Evolutionary conservation across 2,113 vertebrate species (phyloP), one percentile per base, ranked within the genome.

Genomic region (Harpagus bidentatus): DNA sequence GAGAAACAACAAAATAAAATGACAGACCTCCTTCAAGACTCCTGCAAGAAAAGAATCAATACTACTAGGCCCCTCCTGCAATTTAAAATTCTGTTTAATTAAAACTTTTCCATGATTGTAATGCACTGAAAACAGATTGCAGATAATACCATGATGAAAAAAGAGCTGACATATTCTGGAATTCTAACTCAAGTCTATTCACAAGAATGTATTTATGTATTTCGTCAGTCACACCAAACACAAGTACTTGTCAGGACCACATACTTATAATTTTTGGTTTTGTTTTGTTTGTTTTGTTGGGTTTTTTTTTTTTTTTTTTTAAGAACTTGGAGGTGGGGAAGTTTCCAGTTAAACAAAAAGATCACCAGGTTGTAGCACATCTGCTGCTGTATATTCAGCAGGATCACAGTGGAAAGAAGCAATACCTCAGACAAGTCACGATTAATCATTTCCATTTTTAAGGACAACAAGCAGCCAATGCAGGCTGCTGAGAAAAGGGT

Each of bases 111-210:
- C 55, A 23, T 1, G 0, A 0, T 4, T 9, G 38, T 19, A 42
- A 50, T 45, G 52, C 55, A 11, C 12, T 25, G 36, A 40, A 38
- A 42, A 47, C 3, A 50, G 2, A 32, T 69, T 45, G 61, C 43
- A 61, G 31, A 11, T 4, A 23, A 5, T 0, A 1, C 40, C 12
- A 13, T 0, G 29, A 53, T 6, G 29, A 16, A 16, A 59, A 38
- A 12, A 18, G 13, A 56, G 50, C 25, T 11, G 25, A 19, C 4
- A 2, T 6, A 2, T 11, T 32, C 26, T 52, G 20, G 13, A 86
- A n/a, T 29, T 55, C 34, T 8, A 47, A 59, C 34, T 48, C 63
- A 3, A 28, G 13, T 8, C 74, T 32, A 6, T 3, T 29, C 70
- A 53, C 78, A 83, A 48, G 29, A 73, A 58, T 1, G 4, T 3